These are phyloP conservation scores for Hiodon tergisus DNA, from an alignment of 2,113 vertebrate species.

Conservation along the genomic window DNA sequence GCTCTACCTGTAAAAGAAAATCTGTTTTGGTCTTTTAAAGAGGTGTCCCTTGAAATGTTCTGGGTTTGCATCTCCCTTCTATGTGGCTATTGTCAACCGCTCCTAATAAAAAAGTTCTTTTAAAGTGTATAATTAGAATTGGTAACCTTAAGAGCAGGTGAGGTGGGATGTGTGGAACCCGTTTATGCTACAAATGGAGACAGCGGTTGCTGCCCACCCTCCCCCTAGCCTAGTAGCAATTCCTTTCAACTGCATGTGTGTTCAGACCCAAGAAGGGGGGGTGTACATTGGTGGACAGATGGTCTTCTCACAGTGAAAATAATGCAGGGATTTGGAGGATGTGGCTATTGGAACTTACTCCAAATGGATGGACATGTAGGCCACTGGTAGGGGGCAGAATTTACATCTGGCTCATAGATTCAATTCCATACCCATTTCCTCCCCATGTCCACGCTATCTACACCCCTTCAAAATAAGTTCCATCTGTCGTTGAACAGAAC, in stretches of 20 bases:
- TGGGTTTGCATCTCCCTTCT: slow-evolving; percentile 37
- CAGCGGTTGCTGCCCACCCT: slow-evolving; percentile 24
- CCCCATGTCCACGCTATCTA: too few relatives aligned
- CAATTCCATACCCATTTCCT: too few relatives aligned
- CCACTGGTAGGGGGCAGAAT: slow-evolving; percentile 77
- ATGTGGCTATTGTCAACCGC: slow-evolving; percentile 54
- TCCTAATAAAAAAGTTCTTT: slow-evolving; percentile 53
- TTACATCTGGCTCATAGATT: slow-evolving; percentile 83
- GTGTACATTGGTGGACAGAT: slow-evolving; percentile 77
- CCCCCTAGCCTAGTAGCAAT: neutral
- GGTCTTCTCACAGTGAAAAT: slow-evolving; percentile 94
- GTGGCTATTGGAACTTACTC: slow-evolving; percentile 94
- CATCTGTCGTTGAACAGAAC: too few relatives aligned
- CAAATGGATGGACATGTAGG: slow-evolving; percentile 94
- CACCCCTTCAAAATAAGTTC: too few relatives aligned
- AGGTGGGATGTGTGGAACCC: slow-evolving; percentile 29
- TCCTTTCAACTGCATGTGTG: slow-evolving; percentile 25
- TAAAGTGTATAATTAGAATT: slow-evolving; percentile 41
- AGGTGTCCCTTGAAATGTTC: slow-evolving; percentile 35
- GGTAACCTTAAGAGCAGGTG: slow-evolving; percentile 17
- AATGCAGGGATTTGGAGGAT: slow-evolving; percentile 95
- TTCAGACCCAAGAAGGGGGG: slow-evolving; percentile 27
- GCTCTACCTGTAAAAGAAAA: too few relatives aligned
- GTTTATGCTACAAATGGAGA: slow-evolving; percentile 35
- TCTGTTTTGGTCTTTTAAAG: neutral